Percentiles rank a stretch among this genome's conserved stretches.
phyloP scores from a whole-genome alignment of 2,113 vertebrate genomes.

The Macrotis lagotis region DNA sequence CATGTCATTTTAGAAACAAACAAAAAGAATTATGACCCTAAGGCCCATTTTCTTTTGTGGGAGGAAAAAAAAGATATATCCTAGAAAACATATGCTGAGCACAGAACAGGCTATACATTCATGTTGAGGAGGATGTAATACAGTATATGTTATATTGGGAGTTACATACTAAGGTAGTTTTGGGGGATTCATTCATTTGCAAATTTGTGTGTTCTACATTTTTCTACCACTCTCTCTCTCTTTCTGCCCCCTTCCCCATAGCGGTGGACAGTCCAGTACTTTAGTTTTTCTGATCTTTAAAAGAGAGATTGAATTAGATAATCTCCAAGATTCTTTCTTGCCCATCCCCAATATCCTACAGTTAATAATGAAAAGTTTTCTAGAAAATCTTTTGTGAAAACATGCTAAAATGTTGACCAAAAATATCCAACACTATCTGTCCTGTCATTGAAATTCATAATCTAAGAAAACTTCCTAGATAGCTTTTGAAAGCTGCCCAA shows the following conservation, averaged over 20 bases:
- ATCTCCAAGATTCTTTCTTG: background rate
- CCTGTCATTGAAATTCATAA: too few species aligned
- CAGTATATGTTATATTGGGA: background rate
- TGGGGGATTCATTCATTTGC: too few species aligned
- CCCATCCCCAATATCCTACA: background rate
- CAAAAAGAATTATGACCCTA: background rate
- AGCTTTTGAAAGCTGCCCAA: background rate
- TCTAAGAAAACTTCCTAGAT: background rate
- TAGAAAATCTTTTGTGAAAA: too few species aligned
- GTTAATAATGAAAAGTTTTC: background rate
- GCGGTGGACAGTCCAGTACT: too few species aligned
- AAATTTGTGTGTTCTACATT: too few species aligned
- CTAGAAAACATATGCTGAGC: background rate
- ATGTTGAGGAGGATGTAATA: background rate
- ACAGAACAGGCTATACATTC: background rate
- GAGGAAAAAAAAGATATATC: background rate
- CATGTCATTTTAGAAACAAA: slow-evolving; percentile 41
- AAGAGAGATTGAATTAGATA: background rate
- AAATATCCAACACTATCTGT: too few species aligned
- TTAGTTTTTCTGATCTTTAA: background rate
- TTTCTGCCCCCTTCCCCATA: too few species aligned
- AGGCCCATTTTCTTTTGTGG: slow-evolving; percentile 17
- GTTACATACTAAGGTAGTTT: too few species aligned
- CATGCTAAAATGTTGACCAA: too few species aligned
- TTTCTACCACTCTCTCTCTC: too few species aligned